Evolutionary conservation across 2,113 vertebrate species (phyloP), one percentile per base, ranked within the genome.

Genomic region (Pterocles orientalis): DNA sequence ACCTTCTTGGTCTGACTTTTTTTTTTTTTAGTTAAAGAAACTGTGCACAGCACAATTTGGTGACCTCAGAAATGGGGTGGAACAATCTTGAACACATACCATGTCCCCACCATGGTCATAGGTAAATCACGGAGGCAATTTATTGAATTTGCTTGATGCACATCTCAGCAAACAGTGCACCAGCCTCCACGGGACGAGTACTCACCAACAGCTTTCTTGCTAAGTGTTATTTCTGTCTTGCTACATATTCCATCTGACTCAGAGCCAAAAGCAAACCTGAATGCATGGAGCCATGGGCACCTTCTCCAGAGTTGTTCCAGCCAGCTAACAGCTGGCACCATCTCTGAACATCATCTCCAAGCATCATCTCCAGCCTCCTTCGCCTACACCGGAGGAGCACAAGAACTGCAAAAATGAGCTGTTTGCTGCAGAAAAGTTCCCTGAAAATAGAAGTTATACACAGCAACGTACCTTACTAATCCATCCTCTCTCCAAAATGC

Each of bases 161-260:
- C 57, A 69, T 28, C 16, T 53, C 47, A 36, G 24, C 47, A 58
- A 86, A 68, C 0, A 3, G 83, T 12, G 5, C 48, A 64, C 8
- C 86, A 82, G 57, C 4, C 7, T 75, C 65, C 60, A 48, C 0
- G 0, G 48, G 53, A 87, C 47, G 56, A 86, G 48, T 0, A 0
- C 19, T 57, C 53, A 82, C 39, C 51, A 33, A 47, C 34, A 86
- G 56, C 26, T 89, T 69, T 64, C 83, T 53, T 47, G 6, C 31
- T 68, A 39, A 5, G 0, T 15, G 26, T 88, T 81, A 56, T 61
- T 95, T 91, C 56, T 89, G 48, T 34, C 41, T 41, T 41, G 41
- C 41, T 41, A 45, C 21, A 23, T 26, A 41, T 10, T 79, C 80
- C 48, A 82, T 33, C 53, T 68, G 81, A 56, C 24, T 78, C 43